A percentile compares a stretch with the other conserved stretches of the same genome.
phyloP scores from a whole-genome alignment of 1,140 invertebrate genomes.

The Eueides isabella region DNA sequence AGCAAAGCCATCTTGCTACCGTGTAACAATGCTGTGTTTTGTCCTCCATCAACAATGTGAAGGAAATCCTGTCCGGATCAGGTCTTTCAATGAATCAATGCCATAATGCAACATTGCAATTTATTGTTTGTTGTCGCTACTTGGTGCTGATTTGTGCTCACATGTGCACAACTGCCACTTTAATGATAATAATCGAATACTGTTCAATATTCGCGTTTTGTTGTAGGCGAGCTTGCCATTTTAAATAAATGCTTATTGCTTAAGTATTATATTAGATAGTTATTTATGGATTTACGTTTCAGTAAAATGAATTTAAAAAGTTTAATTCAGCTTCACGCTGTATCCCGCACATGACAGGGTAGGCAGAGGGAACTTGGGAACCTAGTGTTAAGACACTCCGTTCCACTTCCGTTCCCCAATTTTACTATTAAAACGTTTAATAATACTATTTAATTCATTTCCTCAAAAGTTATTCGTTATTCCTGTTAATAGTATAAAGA shows the following conservation, averaged over 20 bases:
- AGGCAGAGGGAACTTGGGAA: too few relatives aligned
- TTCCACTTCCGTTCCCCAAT: too few relatives aligned
- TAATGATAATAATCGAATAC: not conserved
- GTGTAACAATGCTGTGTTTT: constrained; percentile 58
- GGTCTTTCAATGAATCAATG: constrained; percentile 41
- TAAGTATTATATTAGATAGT: too few relatives aligned
- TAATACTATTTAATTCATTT: not conserved
- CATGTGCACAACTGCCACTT: not conserved
- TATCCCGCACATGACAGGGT: too few relatives aligned
- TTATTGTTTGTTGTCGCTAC: constrained; percentile 20
- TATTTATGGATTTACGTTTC: too few relatives aligned
- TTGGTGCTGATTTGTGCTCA: not conserved
- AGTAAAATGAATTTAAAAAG: too few relatives aligned
- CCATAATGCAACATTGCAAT: constrained; percentile 23
- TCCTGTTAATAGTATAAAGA: not conserved
- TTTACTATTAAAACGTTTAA: too few relatives aligned
- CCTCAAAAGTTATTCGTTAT: not conserved
- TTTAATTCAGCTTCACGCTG: too few relatives aligned
- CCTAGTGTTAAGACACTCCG: too few relatives aligned
- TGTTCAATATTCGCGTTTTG: not conserved
- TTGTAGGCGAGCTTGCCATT: not conserved
- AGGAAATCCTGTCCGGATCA: constrained; percentile 42
- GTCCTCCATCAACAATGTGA: constrained; percentile 40
- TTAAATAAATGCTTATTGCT: not conserved
- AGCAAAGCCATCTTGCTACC: constrained; percentile 64